Evolutionary conservation across 2,888 invertebrate species (phyloP).

Genomic region (Podabrus alpinus): DNA sequence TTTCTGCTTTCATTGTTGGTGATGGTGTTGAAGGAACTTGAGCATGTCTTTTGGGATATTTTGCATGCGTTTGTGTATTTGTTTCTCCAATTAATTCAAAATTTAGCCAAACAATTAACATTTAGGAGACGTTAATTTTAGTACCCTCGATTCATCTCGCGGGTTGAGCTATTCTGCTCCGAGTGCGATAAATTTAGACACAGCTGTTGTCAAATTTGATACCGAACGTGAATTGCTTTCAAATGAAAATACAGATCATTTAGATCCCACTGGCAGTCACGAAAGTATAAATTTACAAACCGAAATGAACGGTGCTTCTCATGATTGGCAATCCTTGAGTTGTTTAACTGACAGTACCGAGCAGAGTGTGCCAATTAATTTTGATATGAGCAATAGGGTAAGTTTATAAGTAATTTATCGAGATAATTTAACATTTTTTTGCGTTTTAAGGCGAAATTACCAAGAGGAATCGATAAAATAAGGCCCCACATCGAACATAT

Average conservation of each 20-base stretch:
- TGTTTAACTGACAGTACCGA: slow-evolving; percentile 89
- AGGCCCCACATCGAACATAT: slow-evolving; percentile 93
- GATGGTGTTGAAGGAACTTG: background rate
- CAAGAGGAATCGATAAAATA: slow-evolving; percentile 95
- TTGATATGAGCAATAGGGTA: slow-evolving; percentile 91
- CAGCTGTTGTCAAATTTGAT: slow-evolving; percentile 72
- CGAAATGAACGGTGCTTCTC: slow-evolving; percentile 52
- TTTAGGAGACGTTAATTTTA: slow-evolving; percentile 40
- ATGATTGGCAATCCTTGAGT: slow-evolving; percentile 82
- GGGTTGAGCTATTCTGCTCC: slow-evolving; percentile 85
- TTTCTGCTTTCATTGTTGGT: background rate
- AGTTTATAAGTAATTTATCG: slow-evolving; percentile 37
- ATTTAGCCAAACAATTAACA: background rate
- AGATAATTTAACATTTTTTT: background rate
- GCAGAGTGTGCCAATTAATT: slow-evolving; percentile 88
- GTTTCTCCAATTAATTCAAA: background rate
- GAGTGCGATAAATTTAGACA: slow-evolving; percentile 80
- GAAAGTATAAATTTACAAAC: slow-evolving; percentile 57
- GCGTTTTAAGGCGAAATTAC: slow-evolving; percentile 79
- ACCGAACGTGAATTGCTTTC: slow-evolving; percentile 60
- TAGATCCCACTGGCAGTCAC: slow-evolving; percentile 53
- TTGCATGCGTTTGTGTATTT: background rate
- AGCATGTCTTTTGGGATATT: background rate
- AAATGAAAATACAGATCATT: slow-evolving; percentile 34
- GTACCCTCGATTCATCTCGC: slow-evolving; percentile 72